phyloP scores from a whole-genome alignment of 2,888 invertebrate genomes.

The Apoda limacodes region DNA sequence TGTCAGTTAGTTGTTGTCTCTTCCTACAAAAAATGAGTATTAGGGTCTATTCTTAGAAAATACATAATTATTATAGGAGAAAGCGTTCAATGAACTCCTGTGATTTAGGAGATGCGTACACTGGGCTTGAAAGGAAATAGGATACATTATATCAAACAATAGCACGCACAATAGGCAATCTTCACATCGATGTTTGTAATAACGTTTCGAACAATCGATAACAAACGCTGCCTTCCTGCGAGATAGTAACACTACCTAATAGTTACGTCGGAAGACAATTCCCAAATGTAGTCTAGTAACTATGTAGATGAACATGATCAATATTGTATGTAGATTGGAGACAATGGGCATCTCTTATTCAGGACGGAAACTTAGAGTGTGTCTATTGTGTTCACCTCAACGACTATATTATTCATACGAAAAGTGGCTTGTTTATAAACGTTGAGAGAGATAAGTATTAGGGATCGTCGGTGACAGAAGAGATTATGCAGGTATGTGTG shows the following conservation, averaged over 20 bases:
- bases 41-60: constrained; percentile 43
- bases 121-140: not conserved
- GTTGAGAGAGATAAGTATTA: constrained; percentile 45
- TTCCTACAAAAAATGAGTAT: constrained; percentile 42
- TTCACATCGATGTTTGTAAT: no score
- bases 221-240: no score
- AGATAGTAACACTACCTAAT: no score
- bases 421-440: constrained; percentile 62
- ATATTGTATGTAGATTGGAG: constrained; percentile 42
- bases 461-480: constrained; percentile 40
- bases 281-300: constrained; percentile 33
- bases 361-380: constrained; percentile 65
- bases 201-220: no score
- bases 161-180: no score
- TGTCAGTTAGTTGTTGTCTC: no score
- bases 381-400: constrained; percentile 60
- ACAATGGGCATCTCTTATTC: constrained; percentile 64
- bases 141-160: not conserved
- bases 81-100: constrained; percentile 40
- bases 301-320: constrained; percentile 55
- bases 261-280: constrained; percentile 38
- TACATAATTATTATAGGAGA: constrained; percentile 36
- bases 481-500: constrained; percentile 38
- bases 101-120: not conserved
- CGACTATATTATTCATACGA: constrained; percentile 60